Conservation (phyloP, 2,113 vertebrate genomes). For the Eulemur rufifrons region DNA sequence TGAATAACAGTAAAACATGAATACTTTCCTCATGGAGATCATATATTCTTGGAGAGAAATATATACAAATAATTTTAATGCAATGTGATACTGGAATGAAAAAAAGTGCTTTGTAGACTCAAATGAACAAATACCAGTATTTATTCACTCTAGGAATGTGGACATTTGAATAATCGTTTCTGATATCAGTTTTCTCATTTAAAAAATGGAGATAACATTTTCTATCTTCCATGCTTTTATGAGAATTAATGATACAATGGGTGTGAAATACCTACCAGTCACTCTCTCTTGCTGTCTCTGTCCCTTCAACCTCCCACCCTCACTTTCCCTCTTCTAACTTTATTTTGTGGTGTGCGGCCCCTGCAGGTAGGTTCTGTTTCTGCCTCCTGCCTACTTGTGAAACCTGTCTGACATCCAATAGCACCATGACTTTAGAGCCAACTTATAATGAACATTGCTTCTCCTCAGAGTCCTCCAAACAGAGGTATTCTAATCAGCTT, state of each 20-base stretch:
- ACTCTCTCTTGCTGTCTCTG: not conserved
- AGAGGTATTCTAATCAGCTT: not conserved
- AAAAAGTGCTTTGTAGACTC: not conserved
- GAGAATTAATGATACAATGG: not conserved
- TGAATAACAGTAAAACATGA: not conserved
- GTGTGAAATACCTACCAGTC: not conserved
- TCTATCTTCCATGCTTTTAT: not conserved
- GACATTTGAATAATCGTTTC: not conserved
- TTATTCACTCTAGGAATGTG: not conserved
- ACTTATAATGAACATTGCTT: not conserved
- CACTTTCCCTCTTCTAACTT: not conserved
- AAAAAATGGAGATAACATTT: not conserved
- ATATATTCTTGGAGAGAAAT: not conserved
- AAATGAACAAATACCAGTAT: not conserved
- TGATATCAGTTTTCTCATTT: not conserved
- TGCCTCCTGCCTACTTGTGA: not conserved
- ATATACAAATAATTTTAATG: not conserved
- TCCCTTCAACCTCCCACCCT: not conserved
- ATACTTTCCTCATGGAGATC: not conserved
- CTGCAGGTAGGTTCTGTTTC: not conserved
- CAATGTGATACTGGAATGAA: not conserved
- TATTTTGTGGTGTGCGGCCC: not conserved
- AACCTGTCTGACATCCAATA: not conserved
- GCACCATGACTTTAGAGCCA: not conserved
- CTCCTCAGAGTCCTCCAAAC: not conserved